Evolutionary conservation across 2,888 invertebrate genomes (phyloP), one percentile per base, ranked within the genome.

Genomic region (Thysanoteuthis rhombus): DNA sequence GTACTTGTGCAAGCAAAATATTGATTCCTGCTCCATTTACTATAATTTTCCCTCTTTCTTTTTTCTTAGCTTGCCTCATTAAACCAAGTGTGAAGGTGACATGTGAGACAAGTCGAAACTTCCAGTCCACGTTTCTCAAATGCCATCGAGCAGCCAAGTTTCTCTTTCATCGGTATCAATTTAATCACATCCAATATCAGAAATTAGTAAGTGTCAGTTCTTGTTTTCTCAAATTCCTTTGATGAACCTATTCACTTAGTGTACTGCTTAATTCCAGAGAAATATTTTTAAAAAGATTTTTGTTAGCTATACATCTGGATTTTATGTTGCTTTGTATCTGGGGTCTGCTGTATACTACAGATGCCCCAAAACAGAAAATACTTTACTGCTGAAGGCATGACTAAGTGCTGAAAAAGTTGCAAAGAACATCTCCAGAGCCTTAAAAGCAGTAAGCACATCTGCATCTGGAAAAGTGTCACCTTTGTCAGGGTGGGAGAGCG

Each of bases 41-140:
- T 16, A n/a, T n/a, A n/a, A 75, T n/a, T 16, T n/a, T 75, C 28
- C 19, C n/a, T 75, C n/a, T 93, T 32, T 91, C 40, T 93, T 39
- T 93, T 94, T n/a, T n/a, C n/a, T 1, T 90, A 97, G 97, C 96
- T 91, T 95, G 96, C 16, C 93, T 97, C 93, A 96, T 96, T 40
- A 96, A 96, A 94, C 96, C 96, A 95, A 96, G 96, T 28, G 94
- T 96, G 89, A 96, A 96, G 94, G 96, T 96, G 40, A 96, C 96
- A n/a, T 96, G 96, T 95, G 96, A 96, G 94, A 95, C 95, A 58
- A 96, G 96, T 5, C 95, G 95, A 22, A 96, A 96, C 95, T 96
- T 97, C 94, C 95, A 95, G 94, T 95, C 95, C 58, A 96, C 95
- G 0, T 94, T 97, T 40, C 95, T 95, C 93, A 96, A 96, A 91